Percentiles rank a stretch among this genome's conserved stretches.
Evolutionary conservation across 2,797 vertebrate genomes (phyloP).

Genomic region (Hoplostethus mediterraneus): DNA sequence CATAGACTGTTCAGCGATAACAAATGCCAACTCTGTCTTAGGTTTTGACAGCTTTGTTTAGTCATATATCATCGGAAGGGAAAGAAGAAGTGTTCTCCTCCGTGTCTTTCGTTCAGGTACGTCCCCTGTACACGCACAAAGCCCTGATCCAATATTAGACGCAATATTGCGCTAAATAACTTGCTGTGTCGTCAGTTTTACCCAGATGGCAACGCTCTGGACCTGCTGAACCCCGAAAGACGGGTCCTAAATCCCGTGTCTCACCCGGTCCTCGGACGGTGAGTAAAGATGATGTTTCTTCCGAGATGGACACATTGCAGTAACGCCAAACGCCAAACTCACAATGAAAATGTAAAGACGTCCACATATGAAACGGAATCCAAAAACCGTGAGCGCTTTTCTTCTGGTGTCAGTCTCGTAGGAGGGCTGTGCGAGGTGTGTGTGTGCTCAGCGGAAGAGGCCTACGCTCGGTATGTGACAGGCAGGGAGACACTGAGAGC

Average conservation of each 20-base stretch:
- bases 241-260: conserved; percentile 75
- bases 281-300: conserved; percentile 39
- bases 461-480: conserved; percentile 77
- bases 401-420: conserved; percentile 78
- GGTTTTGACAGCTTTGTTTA: conserved; percentile 82
- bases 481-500: conserved; percentile 65
- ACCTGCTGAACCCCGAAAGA: conserved; percentile 77
- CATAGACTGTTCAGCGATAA: background rate
- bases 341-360: background rate
- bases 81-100: conserved; percentile 72
- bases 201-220: conserved; percentile 76
- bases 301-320: background rate
- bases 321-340: background rate
- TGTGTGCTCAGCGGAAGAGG: conserved; percentile 79
- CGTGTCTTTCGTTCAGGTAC: conserved; percentile 88
- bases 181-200: conserved; percentile 80
- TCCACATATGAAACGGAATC: background rate
- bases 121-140: conserved; percentile 21
- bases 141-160: background rate
- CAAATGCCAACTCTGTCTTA: conserved; percentile 48
- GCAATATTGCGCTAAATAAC: background rate
- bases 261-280: conserved; percentile 86
- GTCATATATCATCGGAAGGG: conserved; percentile 55
- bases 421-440: conserved; percentile 81
- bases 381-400: background rate